Conservation (phyloP, 1,140 invertebrate species). For the Zaprionus ornatus region DNA sequence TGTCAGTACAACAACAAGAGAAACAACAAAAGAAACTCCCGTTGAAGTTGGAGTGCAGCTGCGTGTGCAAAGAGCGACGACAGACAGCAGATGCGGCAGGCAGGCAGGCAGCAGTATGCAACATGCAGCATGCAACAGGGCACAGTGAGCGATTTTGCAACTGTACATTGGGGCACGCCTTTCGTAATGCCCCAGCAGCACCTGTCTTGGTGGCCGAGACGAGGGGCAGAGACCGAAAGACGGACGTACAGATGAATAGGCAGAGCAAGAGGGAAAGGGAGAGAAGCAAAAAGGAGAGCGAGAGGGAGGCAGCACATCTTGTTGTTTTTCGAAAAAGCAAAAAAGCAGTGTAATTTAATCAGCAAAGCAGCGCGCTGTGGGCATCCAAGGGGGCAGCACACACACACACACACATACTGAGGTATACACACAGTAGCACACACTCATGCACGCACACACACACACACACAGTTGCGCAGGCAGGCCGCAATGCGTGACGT, state of each 20-base stretch:
- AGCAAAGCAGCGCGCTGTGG: constrained; percentile 46
- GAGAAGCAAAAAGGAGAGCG: neutral
- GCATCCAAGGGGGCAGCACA: constrained; percentile 11
- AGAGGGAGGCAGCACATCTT: neutral
- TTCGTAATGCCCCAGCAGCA: constrained; percentile 74
- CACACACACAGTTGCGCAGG: constrained; percentile 13
- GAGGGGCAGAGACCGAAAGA: neutral
- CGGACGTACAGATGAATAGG: neutral
- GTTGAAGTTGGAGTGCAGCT: constrained; percentile 45
- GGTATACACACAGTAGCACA: neutral
- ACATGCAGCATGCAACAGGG: neutral
- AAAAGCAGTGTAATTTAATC: constrained; percentile 74
- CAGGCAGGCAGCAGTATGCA: neutral
- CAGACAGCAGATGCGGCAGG: constrained; percentile 69
- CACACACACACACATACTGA: constrained; percentile 29
- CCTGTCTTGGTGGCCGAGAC: constrained; percentile 55
- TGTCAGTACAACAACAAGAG: constrained; percentile 44
- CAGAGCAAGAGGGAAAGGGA: constrained; percentile 2
- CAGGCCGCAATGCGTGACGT: constrained; percentile 37
- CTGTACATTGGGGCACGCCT: constrained; percentile 57
- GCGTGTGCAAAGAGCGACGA: constrained; percentile 76
- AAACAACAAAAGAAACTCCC: constrained; percentile 44
- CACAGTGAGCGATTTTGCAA: constrained; percentile 49
- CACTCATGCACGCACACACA: neutral
- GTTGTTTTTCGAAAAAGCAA: constrained; percentile 28